Evolutionary conservation across 2,888 invertebrate genomes (phyloP).

Genomic region (Lapara coniferarum): DNA sequence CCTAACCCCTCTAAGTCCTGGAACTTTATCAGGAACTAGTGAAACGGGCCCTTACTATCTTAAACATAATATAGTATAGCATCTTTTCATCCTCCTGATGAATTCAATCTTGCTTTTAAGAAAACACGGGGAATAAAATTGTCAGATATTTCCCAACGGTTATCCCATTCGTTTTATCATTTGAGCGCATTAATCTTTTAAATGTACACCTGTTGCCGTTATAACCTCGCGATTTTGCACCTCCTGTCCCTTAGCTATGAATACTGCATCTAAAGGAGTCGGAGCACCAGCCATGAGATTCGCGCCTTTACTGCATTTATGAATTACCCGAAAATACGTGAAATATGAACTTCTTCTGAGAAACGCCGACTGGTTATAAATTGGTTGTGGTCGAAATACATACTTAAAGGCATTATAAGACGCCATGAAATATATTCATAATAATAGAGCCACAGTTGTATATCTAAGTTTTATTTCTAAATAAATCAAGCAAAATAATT

Average conservation of each 20-base stretch:
- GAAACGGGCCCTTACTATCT: too few relatives aligned
- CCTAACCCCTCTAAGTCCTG: too few relatives aligned
- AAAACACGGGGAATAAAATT: slow-evolving; percentile 24
- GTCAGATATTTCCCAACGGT: slow-evolving; percentile 24
- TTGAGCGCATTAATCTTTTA: slow-evolving; percentile 48
- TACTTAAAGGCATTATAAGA: background rate
- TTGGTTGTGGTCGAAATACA: background rate
- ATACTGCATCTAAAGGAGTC: background rate
- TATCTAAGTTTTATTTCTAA: too few relatives aligned
- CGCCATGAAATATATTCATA: too few relatives aligned
- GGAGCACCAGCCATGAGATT: background rate
- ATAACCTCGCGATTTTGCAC: slow-evolving; percentile 39
- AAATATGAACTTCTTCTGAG: background rate
- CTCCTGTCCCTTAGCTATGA: slow-evolving; percentile 29
- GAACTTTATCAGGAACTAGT: too few relatives aligned
- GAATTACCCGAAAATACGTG: background rate
- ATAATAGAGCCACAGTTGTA: too few relatives aligned
- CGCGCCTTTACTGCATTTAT: slow-evolving; percentile 11
- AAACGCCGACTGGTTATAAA: background rate
- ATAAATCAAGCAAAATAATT: too few relatives aligned
- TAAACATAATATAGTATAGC: too few relatives aligned
- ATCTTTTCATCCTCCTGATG: too few relatives aligned
- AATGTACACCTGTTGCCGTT: slow-evolving; percentile 54
- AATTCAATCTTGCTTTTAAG: too few relatives aligned
- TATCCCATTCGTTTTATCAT: slow-evolving; percentile 33